phyloP scores from a whole-genome alignment of 2,888 invertebrate species.

The Drosophila nr. perissopoda region DNA sequence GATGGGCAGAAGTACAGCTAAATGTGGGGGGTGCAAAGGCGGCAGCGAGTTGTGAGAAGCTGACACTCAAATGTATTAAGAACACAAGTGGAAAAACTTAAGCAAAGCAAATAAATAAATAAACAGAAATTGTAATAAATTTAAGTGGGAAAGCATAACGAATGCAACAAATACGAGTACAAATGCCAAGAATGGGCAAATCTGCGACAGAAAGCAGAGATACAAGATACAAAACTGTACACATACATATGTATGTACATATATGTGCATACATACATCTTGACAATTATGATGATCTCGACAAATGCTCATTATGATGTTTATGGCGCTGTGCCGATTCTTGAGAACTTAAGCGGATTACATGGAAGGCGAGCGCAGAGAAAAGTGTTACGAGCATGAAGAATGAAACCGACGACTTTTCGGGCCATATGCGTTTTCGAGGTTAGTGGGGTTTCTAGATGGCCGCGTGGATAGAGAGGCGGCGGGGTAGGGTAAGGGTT shows the following conservation, averaged over 20 bases:
- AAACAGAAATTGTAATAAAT: slow-evolving; percentile 35
- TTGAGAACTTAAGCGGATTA: slow-evolving; percentile 76
- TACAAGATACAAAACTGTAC: slow-evolving; percentile 4
- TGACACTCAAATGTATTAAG: slow-evolving; percentile 38
- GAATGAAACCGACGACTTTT: slow-evolving; percentile 22
- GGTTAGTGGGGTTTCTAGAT: slow-evolving; percentile 67
- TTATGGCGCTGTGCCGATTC: slow-evolving; percentile 74
- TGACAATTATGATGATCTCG: slow-evolving; percentile 38
- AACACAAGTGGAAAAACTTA: slow-evolving; percentile 54
- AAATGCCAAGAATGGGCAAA: slow-evolving; percentile 18
- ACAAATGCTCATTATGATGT: slow-evolving; percentile 51
- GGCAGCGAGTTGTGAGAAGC: not conserved
- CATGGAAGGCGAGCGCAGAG: slow-evolving; percentile 26
- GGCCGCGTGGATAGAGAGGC: not conserved
- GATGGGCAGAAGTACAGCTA: slow-evolving; percentile 24
- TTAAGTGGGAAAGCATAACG: slow-evolving; percentile 68
- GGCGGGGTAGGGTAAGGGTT: not conserved
- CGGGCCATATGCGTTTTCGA: slow-evolving; percentile 66
- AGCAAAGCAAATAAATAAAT: slow-evolving; percentile 16
- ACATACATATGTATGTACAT: slow-evolving; percentile 12
- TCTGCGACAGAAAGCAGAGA: slow-evolving; percentile 32
- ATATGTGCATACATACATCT: not conserved
- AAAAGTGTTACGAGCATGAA: slow-evolving; percentile 72
- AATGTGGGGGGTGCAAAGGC: slow-evolving; percentile 17
- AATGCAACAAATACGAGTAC: slow-evolving; percentile 40